phyloP scores from a whole-genome alignment of 1,140 invertebrate genomes.

The Aphelinus certus region DNA sequence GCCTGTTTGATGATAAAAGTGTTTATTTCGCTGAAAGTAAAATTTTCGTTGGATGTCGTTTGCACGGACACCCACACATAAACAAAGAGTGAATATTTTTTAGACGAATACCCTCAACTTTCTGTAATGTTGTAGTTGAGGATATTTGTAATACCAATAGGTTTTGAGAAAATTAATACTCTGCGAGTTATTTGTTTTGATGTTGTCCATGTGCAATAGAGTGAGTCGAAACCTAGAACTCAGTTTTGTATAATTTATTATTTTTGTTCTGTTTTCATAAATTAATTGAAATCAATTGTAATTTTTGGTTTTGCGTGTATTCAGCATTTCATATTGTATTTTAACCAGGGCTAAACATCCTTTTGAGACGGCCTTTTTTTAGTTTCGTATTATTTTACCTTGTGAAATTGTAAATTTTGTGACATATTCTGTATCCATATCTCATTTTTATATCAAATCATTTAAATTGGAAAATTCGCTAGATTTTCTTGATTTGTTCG shows the following conservation, averaged over 20 bases:
- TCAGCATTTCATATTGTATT: slow-evolving; percentile 21
- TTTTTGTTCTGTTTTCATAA: slow-evolving; percentile 8
- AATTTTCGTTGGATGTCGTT: slow-evolving; percentile 15
- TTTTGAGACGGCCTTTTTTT: slow-evolving; percentile 16
- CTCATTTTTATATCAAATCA: slow-evolving; percentile 3
- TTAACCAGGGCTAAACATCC: slow-evolving; percentile 26
- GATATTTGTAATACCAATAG: too few species aligned
- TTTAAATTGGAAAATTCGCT: background rate
- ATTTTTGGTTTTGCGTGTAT: slow-evolving; percentile 8
- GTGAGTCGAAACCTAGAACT: slow-evolving; percentile 4
- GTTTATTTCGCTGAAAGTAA: background rate
- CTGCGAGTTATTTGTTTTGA: slow-evolving; percentile 3
- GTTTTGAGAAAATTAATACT: slow-evolving; percentile 5
- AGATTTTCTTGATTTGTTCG: too few species aligned
- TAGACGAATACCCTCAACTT: background rate
- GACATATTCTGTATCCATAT: background rate
- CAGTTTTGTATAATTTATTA: background rate
- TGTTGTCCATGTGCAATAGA: slow-evolving; percentile 26
- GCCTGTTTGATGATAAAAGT: background rate
- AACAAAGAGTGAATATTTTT: background rate
- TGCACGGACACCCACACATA: background rate
- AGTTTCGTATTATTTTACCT: slow-evolving; percentile 10
- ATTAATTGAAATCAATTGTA: slow-evolving; percentile 6
- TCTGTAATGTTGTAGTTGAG: background rate
- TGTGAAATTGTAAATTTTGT: slow-evolving; percentile 1